Evolutionary conservation across 2,797 vertebrate species (phyloP), one percentile per base, ranked within the genome.

Genomic region (Hafferia zeledoni): DNA sequence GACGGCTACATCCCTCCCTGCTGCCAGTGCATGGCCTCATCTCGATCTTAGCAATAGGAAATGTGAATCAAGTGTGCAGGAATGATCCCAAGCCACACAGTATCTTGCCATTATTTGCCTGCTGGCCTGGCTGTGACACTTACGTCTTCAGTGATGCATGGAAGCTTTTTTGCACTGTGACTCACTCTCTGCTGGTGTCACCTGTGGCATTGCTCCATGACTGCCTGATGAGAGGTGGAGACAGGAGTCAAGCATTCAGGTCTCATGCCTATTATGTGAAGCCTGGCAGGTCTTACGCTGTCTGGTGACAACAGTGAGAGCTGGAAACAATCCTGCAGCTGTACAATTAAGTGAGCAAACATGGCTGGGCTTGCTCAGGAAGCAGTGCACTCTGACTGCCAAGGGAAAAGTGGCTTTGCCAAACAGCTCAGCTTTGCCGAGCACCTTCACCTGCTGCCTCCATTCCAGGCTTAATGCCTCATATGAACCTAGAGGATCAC

Each of bases 301-400:
- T 7, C 27, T 3, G 6, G 55, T 63, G 88, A 86, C 77, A 88
- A 8, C 47, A 90, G 33, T 0, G 0, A 83, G 76, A 24, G 47
- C 74, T 83, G 59, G 61, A 82, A 86, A 82, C 0, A 9, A 88
- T 83, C 65, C 50, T 72, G 47, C 67, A 64, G 56, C 49, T 80
- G 24, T 50, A 20, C 41, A 71, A 76, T 72, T 55, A 78, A 52
- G 35, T 2, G 8, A 81, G 55, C 31, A 75, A 87, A 64, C 72
- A 72, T 3, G 76, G 43, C 69, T 50, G 57, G 84, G n/a, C 91
- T 94, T 81, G 85, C 27, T 88, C 65, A 83, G 85, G 87, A 83
- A 81, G 53, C 59, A 72, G 37, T 2, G 11, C 8, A 7, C 59
- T 65, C 30, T 0, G 1, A 5, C 19, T 94, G 47, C 47, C 9